Conservation (phyloP, 2,113 vertebrate genomes). For the Anthoscopus minutus region DNA sequence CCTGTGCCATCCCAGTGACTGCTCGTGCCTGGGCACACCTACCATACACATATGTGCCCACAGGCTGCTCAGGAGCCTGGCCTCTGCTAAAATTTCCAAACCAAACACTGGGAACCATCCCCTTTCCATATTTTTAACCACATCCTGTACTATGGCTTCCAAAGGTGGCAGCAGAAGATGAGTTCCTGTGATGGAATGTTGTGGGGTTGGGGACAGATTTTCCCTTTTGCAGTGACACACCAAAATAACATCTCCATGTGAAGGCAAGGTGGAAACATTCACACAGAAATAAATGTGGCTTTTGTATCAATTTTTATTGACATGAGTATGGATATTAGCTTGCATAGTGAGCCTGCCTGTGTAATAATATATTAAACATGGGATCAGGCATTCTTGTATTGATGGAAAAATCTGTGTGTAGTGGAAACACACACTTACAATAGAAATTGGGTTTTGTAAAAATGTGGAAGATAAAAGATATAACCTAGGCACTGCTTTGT, state of each 20-base stretch:
- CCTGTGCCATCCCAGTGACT: not conserved
- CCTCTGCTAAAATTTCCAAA: not conserved
- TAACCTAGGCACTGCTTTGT: not conserved
- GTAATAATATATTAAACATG: not conserved
- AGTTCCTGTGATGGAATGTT: not conserved
- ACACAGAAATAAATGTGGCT: not conserved
- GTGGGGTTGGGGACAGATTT: not conserved
- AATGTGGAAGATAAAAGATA: not conserved
- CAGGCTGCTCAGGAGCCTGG: not conserved
- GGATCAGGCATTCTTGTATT: not conserved
- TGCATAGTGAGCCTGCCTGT: not conserved
- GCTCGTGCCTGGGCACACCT: fast-evolving
- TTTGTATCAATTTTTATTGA: not conserved
- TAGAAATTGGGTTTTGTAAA: not conserved
- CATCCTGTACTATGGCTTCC: not conserved
- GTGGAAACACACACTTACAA: not conserved
- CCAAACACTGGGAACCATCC: fast-evolving
- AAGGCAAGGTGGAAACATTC: not conserved
- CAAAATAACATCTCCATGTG: not conserved
- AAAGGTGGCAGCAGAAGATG: fast-evolving
- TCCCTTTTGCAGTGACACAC: not conserved
- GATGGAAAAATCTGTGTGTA: not conserved
- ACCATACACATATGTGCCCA: fast-evolving
- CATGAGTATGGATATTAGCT: not conserved
- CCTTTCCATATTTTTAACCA: not conserved